phyloP scores from a whole-genome alignment of 2,113 vertebrate genomes.

The Cryptotis parvus region DNA sequence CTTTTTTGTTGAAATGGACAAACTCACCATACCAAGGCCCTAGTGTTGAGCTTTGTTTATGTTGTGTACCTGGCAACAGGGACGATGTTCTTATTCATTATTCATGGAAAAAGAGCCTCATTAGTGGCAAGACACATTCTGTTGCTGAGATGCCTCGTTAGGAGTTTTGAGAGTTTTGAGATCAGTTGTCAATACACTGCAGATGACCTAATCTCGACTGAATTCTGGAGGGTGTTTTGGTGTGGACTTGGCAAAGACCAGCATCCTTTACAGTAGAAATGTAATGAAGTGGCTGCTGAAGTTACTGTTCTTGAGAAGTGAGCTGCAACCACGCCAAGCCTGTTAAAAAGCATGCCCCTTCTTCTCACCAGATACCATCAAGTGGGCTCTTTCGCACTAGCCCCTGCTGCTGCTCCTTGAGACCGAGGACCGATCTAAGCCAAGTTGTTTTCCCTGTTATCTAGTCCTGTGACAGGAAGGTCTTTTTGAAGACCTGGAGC shows the following conservation, averaged over 20 bases:
- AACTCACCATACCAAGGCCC: slow-evolving; percentile 81
- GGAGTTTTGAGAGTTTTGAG: slow-evolving; percentile 82
- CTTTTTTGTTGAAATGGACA: slow-evolving; percentile 84
- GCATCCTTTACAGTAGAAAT: slow-evolving; percentile 82
- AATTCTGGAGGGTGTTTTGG: slow-evolving; percentile 84
- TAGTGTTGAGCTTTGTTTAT: slow-evolving; percentile 88
- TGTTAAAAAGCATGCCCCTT: slow-evolving; percentile 51
- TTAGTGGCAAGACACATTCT: slow-evolving; percentile 82
- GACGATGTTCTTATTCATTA: slow-evolving; percentile 85
- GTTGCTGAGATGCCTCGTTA: slow-evolving; percentile 85
- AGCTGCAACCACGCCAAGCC: slow-evolving; percentile 64
- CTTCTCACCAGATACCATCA: slow-evolving; percentile 36
- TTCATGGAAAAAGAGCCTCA: slow-evolving; percentile 88
- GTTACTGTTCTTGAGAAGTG: slow-evolving; percentile 71
- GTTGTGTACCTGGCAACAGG: slow-evolving; percentile 88
- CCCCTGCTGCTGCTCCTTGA: slow-evolving; percentile 55
- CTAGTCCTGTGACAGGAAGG: slow-evolving; percentile 60
- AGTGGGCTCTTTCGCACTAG: slow-evolving; percentile 61
- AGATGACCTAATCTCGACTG: slow-evolving; percentile 85
- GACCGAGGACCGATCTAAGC: slow-evolving; percentile 27
- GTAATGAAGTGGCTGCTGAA: slow-evolving; percentile 78
- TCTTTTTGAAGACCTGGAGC: slow-evolving; percentile 38
- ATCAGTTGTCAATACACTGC: slow-evolving; percentile 84
- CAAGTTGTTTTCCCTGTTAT: slow-evolving; percentile 51
- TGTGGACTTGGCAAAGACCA: slow-evolving; percentile 71